These are phyloP conservation scores for Lipophrys pholis DNA, from an alignment of 2,113 vertebrate genomes.

Conservation along the genomic window DNA sequence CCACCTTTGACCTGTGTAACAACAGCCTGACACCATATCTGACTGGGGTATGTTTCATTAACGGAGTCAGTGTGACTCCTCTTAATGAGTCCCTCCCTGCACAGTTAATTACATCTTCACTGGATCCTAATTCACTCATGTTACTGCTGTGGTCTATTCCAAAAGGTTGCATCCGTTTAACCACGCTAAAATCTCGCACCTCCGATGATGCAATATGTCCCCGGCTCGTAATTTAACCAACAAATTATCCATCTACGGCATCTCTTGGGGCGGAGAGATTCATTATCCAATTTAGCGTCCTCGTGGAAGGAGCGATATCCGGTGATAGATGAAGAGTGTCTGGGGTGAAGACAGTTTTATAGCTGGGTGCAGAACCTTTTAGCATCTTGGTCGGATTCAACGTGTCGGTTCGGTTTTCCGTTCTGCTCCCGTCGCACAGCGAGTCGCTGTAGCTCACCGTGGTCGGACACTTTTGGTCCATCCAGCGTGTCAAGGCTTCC, in stretches of 20 bases:
- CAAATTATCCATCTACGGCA: conserved; percentile 69
- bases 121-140: conserved; percentile 40
- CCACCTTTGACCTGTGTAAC: background rate
- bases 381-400: conserved; percentile 46
- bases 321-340: conserved; percentile 67
- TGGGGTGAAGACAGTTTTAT: conserved; percentile 63
- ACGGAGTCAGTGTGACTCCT: conserved; percentile 9
- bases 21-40: background rate
- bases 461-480: conserved; percentile 16
- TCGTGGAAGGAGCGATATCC: conserved; percentile 49
- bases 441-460: conserved; percentile 3
- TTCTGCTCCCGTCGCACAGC: conserved; percentile 21
- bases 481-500: conserved; percentile 28
- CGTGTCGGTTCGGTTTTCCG: conserved; percentile 46
- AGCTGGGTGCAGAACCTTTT: conserved; percentile 32
- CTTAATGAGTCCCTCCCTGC: conserved; percentile 30
- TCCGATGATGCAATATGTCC: conserved; percentile 56
- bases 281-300: conserved; percentile 71
- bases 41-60: conserved; percentile 18
- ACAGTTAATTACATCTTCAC: conserved; percentile 46
- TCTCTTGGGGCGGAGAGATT: conserved; percentile 62
- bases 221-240: conserved; percentile 62
- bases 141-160: conserved; percentile 35
- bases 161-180: conserved; percentile 59
- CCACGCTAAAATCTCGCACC: conserved; percentile 34